Percentiles rank a stretch among this genome's conserved stretches.
Conservation (phyloP, 2,888 invertebrate species). For the Tineola bisselliella region DNA sequence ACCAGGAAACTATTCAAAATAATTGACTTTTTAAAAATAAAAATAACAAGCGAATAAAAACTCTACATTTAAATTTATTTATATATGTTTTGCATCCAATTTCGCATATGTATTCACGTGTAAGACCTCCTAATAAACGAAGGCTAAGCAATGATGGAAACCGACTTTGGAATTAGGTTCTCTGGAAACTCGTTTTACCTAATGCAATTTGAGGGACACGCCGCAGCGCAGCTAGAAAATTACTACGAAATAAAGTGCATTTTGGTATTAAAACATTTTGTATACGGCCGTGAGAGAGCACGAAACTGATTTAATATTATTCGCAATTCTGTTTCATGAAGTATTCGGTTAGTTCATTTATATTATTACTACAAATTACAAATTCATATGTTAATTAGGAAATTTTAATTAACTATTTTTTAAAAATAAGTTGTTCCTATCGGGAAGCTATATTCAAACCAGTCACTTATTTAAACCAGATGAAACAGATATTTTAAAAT, state of each 20-base stretch:
- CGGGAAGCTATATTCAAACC: no score
- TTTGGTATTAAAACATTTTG: not conserved
- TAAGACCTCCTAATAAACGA: not conserved
- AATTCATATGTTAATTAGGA: no score
- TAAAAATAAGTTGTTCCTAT: no score
- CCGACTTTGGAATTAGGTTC: slow-evolving; percentile 14
- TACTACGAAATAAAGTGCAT: slow-evolving; percentile 34
- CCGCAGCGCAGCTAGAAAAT: slow-evolving; percentile 31
- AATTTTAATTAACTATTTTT: no score
- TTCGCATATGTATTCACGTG: not conserved
- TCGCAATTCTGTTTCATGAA: no score
- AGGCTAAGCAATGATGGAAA: slow-evolving; percentile 12
- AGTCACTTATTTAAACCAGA: no score
- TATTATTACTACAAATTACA: no score
- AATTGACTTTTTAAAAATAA: not conserved
- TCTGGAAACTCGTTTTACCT: slow-evolving; percentile 24
- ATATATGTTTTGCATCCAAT: not conserved
- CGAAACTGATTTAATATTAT: not conserved
- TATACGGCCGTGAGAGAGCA: not conserved
- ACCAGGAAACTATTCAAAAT: not conserved
- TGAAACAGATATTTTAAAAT: no score
- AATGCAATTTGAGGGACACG: slow-evolving; percentile 33
- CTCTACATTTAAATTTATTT: no score
- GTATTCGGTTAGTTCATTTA: no score
- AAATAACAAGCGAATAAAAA: no score